Base-by-base conservation (phyloP, 2,888 invertebrate genomes). In the Morpho achilles region DNA sequence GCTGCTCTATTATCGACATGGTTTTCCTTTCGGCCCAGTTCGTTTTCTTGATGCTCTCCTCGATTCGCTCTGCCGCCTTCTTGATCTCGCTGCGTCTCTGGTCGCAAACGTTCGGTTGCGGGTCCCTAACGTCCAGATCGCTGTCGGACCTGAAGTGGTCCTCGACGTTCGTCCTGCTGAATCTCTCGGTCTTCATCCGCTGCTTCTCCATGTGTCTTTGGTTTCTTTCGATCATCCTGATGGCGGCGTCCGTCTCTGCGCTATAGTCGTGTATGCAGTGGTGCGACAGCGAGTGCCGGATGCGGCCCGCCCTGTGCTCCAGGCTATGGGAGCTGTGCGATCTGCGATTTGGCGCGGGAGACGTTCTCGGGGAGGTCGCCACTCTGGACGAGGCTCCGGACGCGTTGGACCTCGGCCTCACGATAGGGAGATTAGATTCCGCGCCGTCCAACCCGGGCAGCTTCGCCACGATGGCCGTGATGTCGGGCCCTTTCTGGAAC, bases 401-500 rank as follows among this genome's bases (percentile, higher is more conserved):
- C 69, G 88, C 88, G 68, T 86, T 88, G 7, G 90, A 90, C 43
- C 87, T 83, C n/a, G 93, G 93, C 67, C 93, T 75, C 67, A 92
- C 77, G 52, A 91, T 72, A 0, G 91, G 91, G 63, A 90, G 70
- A 64, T 84, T 83, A 9, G 76, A 66, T 65, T 74, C 92, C 64
- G 69, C 80, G 67, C 84, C 82, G 60, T 92, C 92, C 8, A 93
- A 75, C 4, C 93, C 93, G 0, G 94, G 93, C 43, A 93, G 79
- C 71, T 92, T 93, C 1, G 93, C 93, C 0, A 95, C 94, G 22
- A 96, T 82, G 0, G 95, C 94, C 1, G 95, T 95, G 39, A 96
- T 94, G 73, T 95, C 96, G 41, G 95, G 95, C 0, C 96, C 96
- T 70, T 96, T 94, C 79, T 96, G 96, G 75, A 94, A 96, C 50